These are phyloP conservation scores for Philopotamus ludificatus DNA, from an alignment of 1,140 invertebrate genomes.

Conservation along the genomic window DNA sequence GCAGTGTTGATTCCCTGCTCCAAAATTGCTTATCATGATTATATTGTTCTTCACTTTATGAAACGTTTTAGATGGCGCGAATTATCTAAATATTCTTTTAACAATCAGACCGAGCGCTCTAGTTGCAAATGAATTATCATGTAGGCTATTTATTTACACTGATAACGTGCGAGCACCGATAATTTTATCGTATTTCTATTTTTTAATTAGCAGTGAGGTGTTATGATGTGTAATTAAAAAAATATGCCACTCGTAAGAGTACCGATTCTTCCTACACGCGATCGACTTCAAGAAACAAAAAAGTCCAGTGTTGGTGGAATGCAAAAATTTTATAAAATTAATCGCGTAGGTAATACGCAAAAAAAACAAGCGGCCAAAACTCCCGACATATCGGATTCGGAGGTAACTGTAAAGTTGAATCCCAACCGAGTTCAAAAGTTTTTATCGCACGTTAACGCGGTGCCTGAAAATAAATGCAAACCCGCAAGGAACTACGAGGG, in stretches of 20 bases:
- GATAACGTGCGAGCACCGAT: too few species aligned
- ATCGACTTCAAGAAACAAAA: slow-evolving; percentile 16
- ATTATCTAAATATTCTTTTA: background rate
- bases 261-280: slow-evolving; percentile 10
- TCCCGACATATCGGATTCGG: slow-evolving; percentile 46
- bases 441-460: slow-evolving; percentile 45
- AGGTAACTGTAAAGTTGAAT: slow-evolving; percentile 46
- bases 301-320: slow-evolving; percentile 44
- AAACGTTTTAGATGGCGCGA: background rate
- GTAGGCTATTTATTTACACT: background rate
- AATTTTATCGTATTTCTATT: too few species aligned
- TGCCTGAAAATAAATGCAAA: slow-evolving; percentile 41
- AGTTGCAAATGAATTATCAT: background rate
- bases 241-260: slow-evolving; percentile 56
- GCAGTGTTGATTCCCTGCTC: too few species aligned
- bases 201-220: too few species aligned
- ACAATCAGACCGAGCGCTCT: background rate
- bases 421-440: slow-evolving; percentile 51
- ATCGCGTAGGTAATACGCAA: slow-evolving; percentile 46
- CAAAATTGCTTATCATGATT: too few species aligned
- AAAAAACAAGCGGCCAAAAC: slow-evolving; percentile 52
- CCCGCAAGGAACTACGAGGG: slow-evolving; percentile 24
- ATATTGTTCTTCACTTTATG: too few species aligned
- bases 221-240: background rate
- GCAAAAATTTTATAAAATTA: slow-evolving; percentile 57